These are phyloP conservation scores for Pocillopora damicornis DNA, from an alignment of 64 coral and sea anemone genomes.

Conservation along the genomic window DNA sequence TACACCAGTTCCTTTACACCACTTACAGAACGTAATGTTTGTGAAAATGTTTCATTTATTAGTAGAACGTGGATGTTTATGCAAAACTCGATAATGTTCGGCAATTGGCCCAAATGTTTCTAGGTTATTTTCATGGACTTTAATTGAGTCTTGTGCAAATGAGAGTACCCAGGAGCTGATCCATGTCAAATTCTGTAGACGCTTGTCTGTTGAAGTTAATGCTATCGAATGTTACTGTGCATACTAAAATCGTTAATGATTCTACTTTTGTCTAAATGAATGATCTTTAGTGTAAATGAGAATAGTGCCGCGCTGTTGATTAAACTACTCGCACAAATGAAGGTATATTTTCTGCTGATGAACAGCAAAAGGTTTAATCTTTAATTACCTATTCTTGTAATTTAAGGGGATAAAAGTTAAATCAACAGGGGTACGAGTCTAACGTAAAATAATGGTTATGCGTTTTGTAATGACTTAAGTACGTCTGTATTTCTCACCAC, in stretches of 20 bases:
- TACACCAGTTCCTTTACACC: too few relatives aligned
- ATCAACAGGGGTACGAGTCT: too few relatives aligned
- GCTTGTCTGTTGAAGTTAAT: neutral
- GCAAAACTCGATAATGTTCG: neutral
- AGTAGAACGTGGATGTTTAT: neutral
- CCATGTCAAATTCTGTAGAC: neutral
- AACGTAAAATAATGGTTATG: too few relatives aligned
- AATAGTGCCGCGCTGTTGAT: neutral
- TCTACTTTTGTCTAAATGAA: neutral
- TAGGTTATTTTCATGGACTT: too few relatives aligned
- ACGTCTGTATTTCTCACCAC: too few relatives aligned
- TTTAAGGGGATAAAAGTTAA: too few relatives aligned
- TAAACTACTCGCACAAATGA: neutral
- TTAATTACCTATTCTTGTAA: too few relatives aligned
- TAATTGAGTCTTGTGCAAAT: too few relatives aligned
- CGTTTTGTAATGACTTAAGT: too few relatives aligned
- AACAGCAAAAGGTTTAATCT: neutral
- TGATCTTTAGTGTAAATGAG: neutral
- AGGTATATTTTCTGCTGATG: conserved; percentile 8
- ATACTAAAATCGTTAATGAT: neutral
- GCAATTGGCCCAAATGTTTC: neutral
- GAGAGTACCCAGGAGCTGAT: neutral
- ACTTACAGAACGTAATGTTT: too few relatives aligned
- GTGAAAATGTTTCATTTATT: too few relatives aligned
- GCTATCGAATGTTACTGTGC: neutral